Base-by-base conservation (phyloP, 2,888 invertebrate genomes). In the Glaucopsyche alexis region DNA sequence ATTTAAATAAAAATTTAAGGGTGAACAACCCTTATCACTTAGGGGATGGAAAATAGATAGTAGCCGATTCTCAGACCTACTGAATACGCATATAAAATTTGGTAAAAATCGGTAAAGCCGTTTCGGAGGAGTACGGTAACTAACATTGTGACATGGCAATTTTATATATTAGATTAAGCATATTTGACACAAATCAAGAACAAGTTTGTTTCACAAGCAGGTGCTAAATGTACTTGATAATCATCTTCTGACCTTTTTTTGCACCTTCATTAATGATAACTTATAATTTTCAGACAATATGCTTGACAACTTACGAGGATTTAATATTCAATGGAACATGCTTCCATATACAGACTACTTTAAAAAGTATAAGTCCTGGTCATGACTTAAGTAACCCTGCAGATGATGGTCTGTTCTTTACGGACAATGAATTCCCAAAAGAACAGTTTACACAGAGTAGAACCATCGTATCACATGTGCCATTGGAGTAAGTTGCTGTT, bases 321-420 rank as follows among this genome's bases (percentile, higher is more conserved):
- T 78, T 88, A 50, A 81, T 90, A 77, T 89, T 85, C 75, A 79
- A 78, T 45, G 79, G 81, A 2, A 76, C 77, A 19, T 89, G 88
- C 77, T 90, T 89, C 76, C 73, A 73, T 7, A 73, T 89, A 14
- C 74, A 79, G 71, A 85, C 78, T 66, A 29, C 74, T 50, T 74
- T 78, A 60, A 40, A 60, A 49, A 69, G 8, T 49, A 49, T 19
- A 14, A 19, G 19, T 29, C 13, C 60, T 19, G 13, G 45, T 8
- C 19, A 16, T 49, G 13, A 69, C 14, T 19, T 5, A n/a, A 66
- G 2, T 38, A 71, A 55, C 19, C 19, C 45, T 13, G 8, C 29
- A 1, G 7, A 14, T 14, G 14, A 69, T 49, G 13, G 7, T 14
- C 29, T 69, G 45, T 69, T 69, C 29, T 79, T 79, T 19, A 76